Evolutionary conservation across 2,797 vertebrate species (phyloP).

Genomic region (Crocidura indochinensis): DNA sequence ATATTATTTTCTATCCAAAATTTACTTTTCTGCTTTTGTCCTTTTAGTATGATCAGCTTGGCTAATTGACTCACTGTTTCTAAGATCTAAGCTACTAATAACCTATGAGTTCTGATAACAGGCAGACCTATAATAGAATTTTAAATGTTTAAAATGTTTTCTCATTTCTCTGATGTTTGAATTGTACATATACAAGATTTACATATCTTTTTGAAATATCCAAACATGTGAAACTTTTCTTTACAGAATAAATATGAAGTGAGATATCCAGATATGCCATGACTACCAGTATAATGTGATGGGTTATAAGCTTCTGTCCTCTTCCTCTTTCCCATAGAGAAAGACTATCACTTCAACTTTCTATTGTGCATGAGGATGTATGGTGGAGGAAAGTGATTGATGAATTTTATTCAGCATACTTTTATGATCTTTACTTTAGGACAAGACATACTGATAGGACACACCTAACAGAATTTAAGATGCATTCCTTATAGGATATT

Average conservation of each 20-base stretch:
- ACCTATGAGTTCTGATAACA: constrained; percentile 33
- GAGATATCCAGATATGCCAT: no score
- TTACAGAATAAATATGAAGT: no score
- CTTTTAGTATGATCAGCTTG: background rate
- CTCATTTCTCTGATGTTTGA: constrained; percentile 49
- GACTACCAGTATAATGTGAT: background rate
- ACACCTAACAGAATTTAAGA: constrained; percentile 48
- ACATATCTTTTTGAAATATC: background rate
- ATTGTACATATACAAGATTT: constrained; percentile 18
- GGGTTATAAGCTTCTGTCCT: background rate
- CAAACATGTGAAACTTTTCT: background rate
- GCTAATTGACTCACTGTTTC: constrained; percentile 2
- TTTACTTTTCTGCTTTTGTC: constrained; percentile 30
- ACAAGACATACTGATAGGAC: constrained; percentile 24
- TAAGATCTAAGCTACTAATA: background rate
- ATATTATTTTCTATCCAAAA: background rate
- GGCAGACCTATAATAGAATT: constrained; percentile 10
- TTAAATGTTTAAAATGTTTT: constrained; percentile 45
- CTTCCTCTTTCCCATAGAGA: background rate
- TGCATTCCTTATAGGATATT: constrained; percentile 2
- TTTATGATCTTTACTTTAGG: constrained; percentile 47
- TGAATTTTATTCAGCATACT: background rate
- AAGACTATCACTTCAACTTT: constrained; percentile 23
- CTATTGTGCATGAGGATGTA: background rate
- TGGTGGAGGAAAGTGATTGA: background rate